Evolutionary conservation across 2,797 vertebrate genomes (phyloP), one percentile per base, ranked within the genome.

Genomic region (Thamnophis elegans): DNA sequence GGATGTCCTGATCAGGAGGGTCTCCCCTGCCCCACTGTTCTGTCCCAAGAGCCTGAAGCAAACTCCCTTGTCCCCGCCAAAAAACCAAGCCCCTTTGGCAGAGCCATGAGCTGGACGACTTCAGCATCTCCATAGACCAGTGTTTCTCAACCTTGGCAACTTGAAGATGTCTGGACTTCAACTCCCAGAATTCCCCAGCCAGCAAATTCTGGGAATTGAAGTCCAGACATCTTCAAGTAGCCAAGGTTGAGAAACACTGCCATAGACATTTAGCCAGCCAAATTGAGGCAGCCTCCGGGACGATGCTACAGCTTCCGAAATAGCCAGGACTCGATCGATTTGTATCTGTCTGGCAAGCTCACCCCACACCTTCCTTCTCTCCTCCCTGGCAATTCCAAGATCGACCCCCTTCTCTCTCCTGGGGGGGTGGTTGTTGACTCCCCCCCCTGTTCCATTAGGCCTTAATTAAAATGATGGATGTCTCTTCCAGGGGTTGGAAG

Each of bases 331-430:
- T 42, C 0, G 0, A 5, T 9, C 11, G 1, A 68, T 53, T 68
- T 53, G 32, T 32, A 2, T 26, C 58, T 26, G 0, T 73, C 26
- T 86, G 32, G 7, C 13, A 28, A 22, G 36, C 53, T 28, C 14
- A 2, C 14, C 3, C 3, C 2, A 22, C 25, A 4, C 42, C 47
- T 1, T 32, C 16, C 6, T 54, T 8, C 8, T 0, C 0, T 36
- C 18, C 87, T 25, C 68, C 26, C 16, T 18, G 36, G 51, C 65
- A 32, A 93, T 62, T 51, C 51, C 20, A 65, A 82, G 12, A 89
- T 60, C 65, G 73, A 36, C 11, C 26, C 53, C 1, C 26, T 13
- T 14, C 25, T 16, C 51, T 22, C 62, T 73, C 54, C 91, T 5
- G 9, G 4, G 6, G 58, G 53, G 47, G 5, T 42, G 42, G n/a